Evolutionary conservation across 2,888 invertebrate species (phyloP).

Genomic region (Eilema depressum): DNA sequence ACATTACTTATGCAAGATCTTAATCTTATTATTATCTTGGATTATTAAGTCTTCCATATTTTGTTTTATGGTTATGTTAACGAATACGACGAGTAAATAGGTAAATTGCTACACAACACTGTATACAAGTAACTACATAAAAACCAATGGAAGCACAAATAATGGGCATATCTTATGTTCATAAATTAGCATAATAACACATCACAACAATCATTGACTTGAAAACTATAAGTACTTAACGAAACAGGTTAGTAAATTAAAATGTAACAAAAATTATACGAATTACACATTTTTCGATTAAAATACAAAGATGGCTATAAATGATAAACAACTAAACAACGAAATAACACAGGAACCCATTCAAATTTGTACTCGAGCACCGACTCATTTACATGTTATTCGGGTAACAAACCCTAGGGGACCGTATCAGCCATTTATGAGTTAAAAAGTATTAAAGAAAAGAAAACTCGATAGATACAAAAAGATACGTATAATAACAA

Average conservation of each 20-base stretch:
- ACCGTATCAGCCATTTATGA: constrained; percentile 86
- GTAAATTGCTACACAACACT: not conserved
- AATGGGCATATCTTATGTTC: constrained; percentile 29
- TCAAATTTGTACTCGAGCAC: constrained; percentile 76
- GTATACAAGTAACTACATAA: constrained; percentile 13
- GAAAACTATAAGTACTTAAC: constrained; percentile 42
- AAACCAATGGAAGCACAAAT: constrained; percentile 29
- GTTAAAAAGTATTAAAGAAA: constrained; percentile 86
- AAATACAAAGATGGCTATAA: constrained; percentile 55
- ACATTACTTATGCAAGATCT: not conserved
- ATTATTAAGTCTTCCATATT: not conserved
- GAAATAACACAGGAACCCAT: constrained; percentile 70
- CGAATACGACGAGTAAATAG: constrained; percentile 1
- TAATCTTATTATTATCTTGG: not conserved
- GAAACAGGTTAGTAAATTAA: constrained; percentile 47
- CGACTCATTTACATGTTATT: constrained; percentile 86
- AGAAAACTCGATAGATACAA: constrained; percentile 83
- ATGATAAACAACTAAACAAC: constrained; percentile 62
- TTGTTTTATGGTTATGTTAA: not conserved
- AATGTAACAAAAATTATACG: constrained; percentile 50
- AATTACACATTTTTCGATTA: constrained; percentile 52
- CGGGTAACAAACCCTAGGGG: constrained; percentile 83
- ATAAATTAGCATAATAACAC: constrained; percentile 43
- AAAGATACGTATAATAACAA: constrained; percentile 82
- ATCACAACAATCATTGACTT: constrained; percentile 43